Percentiles rank a stretch among this genome's conserved stretches.
Conservation (phyloP, 2,888 invertebrate genomes). For the Athrips mouffetella region DNA sequence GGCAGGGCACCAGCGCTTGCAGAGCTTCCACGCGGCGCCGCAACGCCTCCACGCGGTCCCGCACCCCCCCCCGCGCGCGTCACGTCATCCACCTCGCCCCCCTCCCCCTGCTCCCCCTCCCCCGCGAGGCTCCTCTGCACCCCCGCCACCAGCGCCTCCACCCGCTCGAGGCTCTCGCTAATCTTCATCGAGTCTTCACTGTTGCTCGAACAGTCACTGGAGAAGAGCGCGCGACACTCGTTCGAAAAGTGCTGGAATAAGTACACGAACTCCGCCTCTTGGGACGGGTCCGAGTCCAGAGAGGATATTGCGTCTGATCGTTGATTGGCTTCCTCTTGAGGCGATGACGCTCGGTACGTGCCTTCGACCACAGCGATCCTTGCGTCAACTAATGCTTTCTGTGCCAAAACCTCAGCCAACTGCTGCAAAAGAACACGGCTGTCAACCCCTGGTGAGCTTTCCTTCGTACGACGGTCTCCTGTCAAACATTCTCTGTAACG, state of each 20-base stretch:
- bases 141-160: constrained; percentile 66
- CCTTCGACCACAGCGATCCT: constrained; percentile 83
- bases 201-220: constrained; percentile 77
- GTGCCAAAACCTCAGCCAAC: constrained; percentile 84
- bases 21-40: constrained; percentile 70
- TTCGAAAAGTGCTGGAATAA: constrained; percentile 81
- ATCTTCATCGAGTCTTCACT: constrained; percentile 78
- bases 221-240: constrained; percentile 80
- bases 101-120: constrained; percentile 17
- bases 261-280: constrained; percentile 83
- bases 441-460: constrained; percentile 56
- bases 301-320: constrained; percentile 61
- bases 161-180: constrained; percentile 73
- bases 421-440: constrained; percentile 68
- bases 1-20: constrained; percentile 71
- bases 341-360: constrained; percentile 61
- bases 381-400: constrained; percentile 87
- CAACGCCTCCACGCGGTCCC: constrained; percentile 63
- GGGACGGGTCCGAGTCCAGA: constrained; percentile 76
- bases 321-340: constrained; percentile 33
- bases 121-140: constrained; percentile 55
- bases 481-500: constrained; percentile 82
- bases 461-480: constrained; percentile 34
- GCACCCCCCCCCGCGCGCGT: constrained; percentile 31
- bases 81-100: background rate